phyloP scores from a whole-genome alignment of 2,113 vertebrate species.

The Cochlearius cochlearius region DNA sequence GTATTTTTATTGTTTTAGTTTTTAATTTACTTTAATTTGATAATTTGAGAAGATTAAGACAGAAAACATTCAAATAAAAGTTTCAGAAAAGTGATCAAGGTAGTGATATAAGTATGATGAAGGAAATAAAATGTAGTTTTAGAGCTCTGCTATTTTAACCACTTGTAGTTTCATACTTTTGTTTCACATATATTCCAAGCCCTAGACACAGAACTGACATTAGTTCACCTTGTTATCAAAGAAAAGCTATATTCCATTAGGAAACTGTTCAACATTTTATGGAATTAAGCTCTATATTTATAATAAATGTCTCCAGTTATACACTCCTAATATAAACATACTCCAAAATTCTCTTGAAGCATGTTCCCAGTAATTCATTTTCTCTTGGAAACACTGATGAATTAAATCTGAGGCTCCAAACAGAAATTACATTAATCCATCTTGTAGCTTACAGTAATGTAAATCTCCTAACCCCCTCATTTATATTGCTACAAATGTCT shows the following conservation, averaged over 20 bases:
- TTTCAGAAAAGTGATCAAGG: background rate
- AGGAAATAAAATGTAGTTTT: background rate
- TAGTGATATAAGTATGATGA: background rate
- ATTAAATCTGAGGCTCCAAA: constrained; percentile 47
- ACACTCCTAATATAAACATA: background rate
- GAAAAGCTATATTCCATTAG: background rate
- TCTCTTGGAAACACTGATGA: constrained; percentile 47
- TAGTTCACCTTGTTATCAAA: background rate
- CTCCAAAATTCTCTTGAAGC: background rate
- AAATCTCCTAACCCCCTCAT: constrained; percentile 47
- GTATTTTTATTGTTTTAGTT: background rate
- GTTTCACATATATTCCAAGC: background rate
- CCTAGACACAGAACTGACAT: background rate
- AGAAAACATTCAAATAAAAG: background rate
- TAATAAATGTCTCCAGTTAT: background rate
- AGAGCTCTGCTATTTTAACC: background rate
- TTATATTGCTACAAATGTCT: constrained; percentile 40
- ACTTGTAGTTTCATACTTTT: background rate
- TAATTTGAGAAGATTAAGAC: background rate
- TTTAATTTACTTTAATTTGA: background rate
- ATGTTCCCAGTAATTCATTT: constrained; percentile 31
- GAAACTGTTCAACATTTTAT: background rate
- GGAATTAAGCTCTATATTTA: background rate
- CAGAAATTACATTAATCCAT: constrained; percentile 69
- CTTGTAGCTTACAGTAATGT: constrained; percentile 50